These are phyloP conservation scores for Sisor rabdophorus DNA, from an alignment of 2,113 vertebrate genomes.

Conservation along the genomic window DNA sequence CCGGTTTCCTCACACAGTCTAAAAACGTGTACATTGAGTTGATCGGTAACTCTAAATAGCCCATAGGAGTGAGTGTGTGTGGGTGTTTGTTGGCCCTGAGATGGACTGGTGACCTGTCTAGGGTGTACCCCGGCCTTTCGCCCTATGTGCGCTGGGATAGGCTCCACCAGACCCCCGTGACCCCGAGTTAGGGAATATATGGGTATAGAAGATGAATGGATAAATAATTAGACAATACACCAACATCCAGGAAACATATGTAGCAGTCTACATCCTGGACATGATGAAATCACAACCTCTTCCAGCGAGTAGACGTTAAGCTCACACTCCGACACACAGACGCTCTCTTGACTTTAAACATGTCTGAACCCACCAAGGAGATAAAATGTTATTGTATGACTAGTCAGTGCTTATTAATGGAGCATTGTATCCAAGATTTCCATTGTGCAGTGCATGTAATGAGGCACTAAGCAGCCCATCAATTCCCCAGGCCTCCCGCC, in stretches of 20 bases:
- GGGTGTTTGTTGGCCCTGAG: too few species aligned
- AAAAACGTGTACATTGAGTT: too few species aligned
- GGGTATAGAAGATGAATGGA: too few species aligned
- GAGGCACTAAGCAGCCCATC: slow-evolving; percentile 33
- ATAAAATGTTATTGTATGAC: neutral
- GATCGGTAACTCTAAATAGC: too few species aligned
- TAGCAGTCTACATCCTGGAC: neutral
- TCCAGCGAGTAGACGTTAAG: neutral
- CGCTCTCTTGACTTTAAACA: neutral
- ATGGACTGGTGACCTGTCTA: too few species aligned
- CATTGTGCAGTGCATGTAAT: slow-evolving; percentile 1
- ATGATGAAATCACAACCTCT: neutral
- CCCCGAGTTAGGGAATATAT: too few species aligned
- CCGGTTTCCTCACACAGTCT: too few species aligned
- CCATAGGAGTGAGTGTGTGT: too few species aligned
- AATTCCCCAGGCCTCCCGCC: neutral
- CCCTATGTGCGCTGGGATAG: too few species aligned
- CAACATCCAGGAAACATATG: neutral
- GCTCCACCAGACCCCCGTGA: too few species aligned
- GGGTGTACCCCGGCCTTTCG: too few species aligned
- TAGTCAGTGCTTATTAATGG: slow-evolving; percentile 13
- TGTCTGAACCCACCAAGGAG: neutral
- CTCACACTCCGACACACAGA: too few species aligned
- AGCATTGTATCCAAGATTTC: slow-evolving; percentile 4
- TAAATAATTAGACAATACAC: neutral